Evolutionary conservation across 2,113 vertebrate species (phyloP).

Genomic region (Oncorhynchus tshawytscha): DNA sequence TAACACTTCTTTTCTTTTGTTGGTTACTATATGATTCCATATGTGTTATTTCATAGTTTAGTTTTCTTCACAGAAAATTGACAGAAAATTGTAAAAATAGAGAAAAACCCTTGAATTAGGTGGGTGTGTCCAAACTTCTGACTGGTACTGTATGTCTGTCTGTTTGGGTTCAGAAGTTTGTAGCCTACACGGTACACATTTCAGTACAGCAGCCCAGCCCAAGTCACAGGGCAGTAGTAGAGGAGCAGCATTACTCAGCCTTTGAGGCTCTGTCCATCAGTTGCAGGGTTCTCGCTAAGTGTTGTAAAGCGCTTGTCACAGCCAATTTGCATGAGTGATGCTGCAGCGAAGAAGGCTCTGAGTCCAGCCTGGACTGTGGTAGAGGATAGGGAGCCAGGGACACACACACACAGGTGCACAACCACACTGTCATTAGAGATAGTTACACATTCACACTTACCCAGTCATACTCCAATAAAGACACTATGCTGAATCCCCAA

Average conservation of each 20-base stretch:
- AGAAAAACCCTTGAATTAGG: too few relatives aligned
- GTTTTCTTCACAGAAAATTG: too few relatives aligned
- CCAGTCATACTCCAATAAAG: slow-evolving; percentile 1
- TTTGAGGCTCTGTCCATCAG: slow-evolving; percentile 23
- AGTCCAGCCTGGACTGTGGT: slow-evolving; percentile 36
- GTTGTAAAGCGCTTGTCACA: slow-evolving; percentile 67
- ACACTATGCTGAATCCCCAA: too few relatives aligned
- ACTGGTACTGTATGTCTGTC: too few relatives aligned
- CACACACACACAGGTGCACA: background rate
- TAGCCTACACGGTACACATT: slow-evolving; percentile 1
- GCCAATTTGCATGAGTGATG: slow-evolving; percentile 73
- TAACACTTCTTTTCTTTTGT: too few relatives aligned
- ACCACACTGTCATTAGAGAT: background rate
- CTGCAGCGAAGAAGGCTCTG: slow-evolving; percentile 22
- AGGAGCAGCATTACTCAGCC: slow-evolving; percentile 38
- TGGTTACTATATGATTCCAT: too few relatives aligned
- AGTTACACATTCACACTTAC: background rate
- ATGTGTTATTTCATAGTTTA: too few relatives aligned
- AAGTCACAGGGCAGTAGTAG: slow-evolving; percentile 25
- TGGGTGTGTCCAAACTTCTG: too few relatives aligned
- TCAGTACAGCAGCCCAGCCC: slow-evolving; percentile 15
- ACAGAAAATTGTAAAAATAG: too few relatives aligned
- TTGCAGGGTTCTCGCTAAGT: slow-evolving; percentile 43
- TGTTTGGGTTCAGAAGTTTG: background rate
- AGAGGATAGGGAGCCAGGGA: background rate